Evolutionary conservation across 2,888 invertebrate species (phyloP).

Genomic region (Aphidius colemani): DNA sequence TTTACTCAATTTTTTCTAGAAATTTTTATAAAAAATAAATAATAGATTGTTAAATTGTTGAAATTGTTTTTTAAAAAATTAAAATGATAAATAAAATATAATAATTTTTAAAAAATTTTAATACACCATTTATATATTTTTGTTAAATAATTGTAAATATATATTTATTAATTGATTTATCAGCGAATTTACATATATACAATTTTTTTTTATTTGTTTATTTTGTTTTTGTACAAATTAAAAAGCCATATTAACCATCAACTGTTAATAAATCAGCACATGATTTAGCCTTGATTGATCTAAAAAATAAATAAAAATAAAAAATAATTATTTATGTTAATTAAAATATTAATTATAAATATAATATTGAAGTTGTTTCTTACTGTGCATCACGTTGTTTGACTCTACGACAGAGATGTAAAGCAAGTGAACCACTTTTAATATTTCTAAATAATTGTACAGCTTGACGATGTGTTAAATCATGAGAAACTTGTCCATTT

Average conservation of each 20-base stretch:
- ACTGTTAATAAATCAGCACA: constrained; percentile 72
- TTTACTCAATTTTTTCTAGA: constrained; percentile 23
- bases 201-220: constrained; percentile 30
- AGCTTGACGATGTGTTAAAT: constrained; percentile 80
- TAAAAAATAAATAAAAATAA: constrained; percentile 58
- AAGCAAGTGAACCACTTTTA: constrained; percentile 75
- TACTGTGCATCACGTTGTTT: constrained; percentile 59
- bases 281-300: constrained; percentile 73
- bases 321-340: neutral
- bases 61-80: constrained; percentile 2
- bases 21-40: constrained; percentile 38
- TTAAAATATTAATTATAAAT: too few relatives aligned
- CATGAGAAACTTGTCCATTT: constrained; percentile 79
- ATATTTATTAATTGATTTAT: constrained; percentile 44
- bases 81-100: constrained; percentile 14
- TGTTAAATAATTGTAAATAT: constrained; percentile 13
- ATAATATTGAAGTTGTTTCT: too few relatives aligned
- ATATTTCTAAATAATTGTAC: constrained; percentile 81
- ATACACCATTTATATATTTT: neutral
- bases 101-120: neutral
- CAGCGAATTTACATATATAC: constrained; percentile 50
- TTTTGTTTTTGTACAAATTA: constrained; percentile 8
- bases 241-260: constrained; percentile 47
- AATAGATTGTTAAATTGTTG: constrained; percentile 3
- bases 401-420: constrained; percentile 72